Percentiles rank a stretch among this genome's conserved stretches.
Conservation (phyloP, 2,113 vertebrate species). For the Addax nasomaculatus region DNA sequence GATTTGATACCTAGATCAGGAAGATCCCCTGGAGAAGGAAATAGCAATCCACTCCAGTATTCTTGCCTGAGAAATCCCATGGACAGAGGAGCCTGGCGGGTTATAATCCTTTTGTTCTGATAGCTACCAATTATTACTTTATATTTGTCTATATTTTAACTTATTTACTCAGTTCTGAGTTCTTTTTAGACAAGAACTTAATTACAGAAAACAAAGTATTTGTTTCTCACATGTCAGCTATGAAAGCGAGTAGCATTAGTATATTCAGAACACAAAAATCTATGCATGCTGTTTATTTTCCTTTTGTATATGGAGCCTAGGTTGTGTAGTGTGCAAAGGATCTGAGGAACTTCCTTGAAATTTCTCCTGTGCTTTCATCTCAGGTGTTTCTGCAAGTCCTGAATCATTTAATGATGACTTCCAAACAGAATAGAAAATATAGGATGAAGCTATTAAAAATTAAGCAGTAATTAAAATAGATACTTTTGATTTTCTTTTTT, state of each 20-base stretch:
- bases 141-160: background rate
- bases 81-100: background rate
- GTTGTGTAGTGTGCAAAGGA: background rate
- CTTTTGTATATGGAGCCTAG: background rate
- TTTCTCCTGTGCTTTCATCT: background rate
- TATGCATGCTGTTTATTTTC: background rate
- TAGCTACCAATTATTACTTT: background rate
- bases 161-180: background rate
- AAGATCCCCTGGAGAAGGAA: background rate
- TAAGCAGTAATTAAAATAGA: background rate
- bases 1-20: background rate
- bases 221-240: background rate
- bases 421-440: background rate
- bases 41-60: background rate
- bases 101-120: background rate
- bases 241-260: background rate
- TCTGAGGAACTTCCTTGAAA: background rate
- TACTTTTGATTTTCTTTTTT: background rate
- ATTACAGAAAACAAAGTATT: background rate
- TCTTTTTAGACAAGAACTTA: background rate
- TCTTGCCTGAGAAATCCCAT: background rate
- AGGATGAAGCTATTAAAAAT: background rate
- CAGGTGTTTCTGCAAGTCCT: background rate
- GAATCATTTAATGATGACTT: background rate
- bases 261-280: background rate